A percentile compares a stretch with the other conserved stretches of the same genome.
These are phyloP conservation scores for Trypoxylus dichotomus DNA, from an alignment of 1,140 invertebrate species.

Conservation along the genomic window DNA sequence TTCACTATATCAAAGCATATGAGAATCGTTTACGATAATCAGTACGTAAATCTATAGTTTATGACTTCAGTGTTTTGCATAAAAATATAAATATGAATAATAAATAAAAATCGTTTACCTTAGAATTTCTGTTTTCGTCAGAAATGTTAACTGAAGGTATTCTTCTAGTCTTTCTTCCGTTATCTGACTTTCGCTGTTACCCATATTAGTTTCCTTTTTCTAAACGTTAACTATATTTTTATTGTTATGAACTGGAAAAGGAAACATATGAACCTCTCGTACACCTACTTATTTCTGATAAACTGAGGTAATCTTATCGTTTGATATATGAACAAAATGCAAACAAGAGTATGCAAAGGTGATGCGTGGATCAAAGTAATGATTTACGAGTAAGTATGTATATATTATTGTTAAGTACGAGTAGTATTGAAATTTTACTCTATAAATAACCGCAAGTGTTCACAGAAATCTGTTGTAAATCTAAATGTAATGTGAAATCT, in stretches of 20 bases:
- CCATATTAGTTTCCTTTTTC: conserved; percentile 51
- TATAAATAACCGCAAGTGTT: too few relatives aligned
- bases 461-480: neutral
- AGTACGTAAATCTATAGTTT: too few relatives aligned
- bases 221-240: neutral
- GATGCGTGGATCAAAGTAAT: neutral
- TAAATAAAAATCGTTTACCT: conserved; percentile 54
- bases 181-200: conserved; percentile 51
- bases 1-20: neutral
- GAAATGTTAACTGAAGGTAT: conserved; percentile 60
- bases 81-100: too few relatives aligned
- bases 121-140: conserved; percentile 60
- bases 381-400: neutral
- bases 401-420: neutral
- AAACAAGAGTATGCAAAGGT: neutral
- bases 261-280: neutral
- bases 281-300: neutral
- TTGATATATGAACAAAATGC: neutral
- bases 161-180: conserved; percentile 60
- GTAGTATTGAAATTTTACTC: neutral
- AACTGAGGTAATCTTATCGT: conserved; percentile 9
- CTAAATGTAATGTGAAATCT: too few relatives aligned
- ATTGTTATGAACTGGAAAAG: neutral
- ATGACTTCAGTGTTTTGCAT: too few relatives aligned
- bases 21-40: too few relatives aligned